A percentile compares a stretch with the other conserved stretches of the same genome.
Conservation (phyloP, 2,113 vertebrate species). For the Colossoma macropomum region DNA sequence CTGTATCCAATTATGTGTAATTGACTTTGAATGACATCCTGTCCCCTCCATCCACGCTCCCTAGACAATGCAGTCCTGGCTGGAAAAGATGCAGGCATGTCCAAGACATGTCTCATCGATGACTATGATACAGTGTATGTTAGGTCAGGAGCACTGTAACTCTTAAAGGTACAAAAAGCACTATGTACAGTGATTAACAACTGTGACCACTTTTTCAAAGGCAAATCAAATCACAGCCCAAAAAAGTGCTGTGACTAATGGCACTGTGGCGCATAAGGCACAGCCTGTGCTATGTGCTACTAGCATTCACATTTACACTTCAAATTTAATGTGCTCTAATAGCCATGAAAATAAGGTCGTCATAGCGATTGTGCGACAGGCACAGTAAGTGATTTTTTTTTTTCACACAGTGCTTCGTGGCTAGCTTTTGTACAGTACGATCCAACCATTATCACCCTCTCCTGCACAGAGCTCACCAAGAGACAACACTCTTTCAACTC, state of each 20-base stretch:
- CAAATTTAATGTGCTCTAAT: conserved; percentile 52
- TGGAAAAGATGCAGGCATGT: conserved; percentile 18
- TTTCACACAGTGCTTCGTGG: conserved; percentile 35
- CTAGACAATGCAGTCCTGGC: conserved; percentile 33
- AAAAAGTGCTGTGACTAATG: not conserved
- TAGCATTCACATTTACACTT: conserved; percentile 6
- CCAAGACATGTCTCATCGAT: conserved; percentile 15
- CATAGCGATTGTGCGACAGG: conserved; percentile 37
- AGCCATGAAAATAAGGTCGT: conserved; percentile 61
- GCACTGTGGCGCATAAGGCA: not conserved
- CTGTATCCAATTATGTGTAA: conserved; percentile 69
- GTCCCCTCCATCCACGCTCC: conserved; percentile 38
- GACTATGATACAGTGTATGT: not conserved
- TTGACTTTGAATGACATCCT: conserved; percentile 66
- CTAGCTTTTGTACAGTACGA: conserved; percentile 47
- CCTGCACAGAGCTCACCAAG: conserved; percentile 12
- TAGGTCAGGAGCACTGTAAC: not conserved
- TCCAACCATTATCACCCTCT: conserved; percentile 54
- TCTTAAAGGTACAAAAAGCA: not conserved
- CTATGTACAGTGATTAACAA: not conserved
- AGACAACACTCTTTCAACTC: conserved; percentile 29
- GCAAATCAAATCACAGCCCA: not conserved
- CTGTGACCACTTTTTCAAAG: not conserved
- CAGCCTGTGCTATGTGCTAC: not conserved
- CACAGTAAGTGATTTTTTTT: conserved; percentile 59